Conservation (phyloP, 2,888 invertebrate species). For the Mythimna vitellina region DNA sequence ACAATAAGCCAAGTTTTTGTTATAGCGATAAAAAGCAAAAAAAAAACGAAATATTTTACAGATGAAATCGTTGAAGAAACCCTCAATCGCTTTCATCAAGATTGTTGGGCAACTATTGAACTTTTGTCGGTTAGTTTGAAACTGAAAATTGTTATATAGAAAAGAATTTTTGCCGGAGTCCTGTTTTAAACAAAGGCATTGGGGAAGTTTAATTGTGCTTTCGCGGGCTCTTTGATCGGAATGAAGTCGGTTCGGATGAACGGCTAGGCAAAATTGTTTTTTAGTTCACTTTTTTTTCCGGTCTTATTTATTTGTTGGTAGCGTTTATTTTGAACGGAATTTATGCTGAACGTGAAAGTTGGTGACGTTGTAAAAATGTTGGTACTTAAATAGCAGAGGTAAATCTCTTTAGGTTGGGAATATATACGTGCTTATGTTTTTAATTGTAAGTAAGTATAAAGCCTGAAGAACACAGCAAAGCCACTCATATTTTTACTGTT, state of each 20-base stretch:
- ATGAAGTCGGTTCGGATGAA: slow-evolving; percentile 48
- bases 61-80: slow-evolving; percentile 46
- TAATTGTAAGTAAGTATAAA: too few species aligned
- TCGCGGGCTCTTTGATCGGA: slow-evolving; percentile 55
- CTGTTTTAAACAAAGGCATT: slow-evolving; percentile 61
- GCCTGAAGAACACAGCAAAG: too few species aligned
- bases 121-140: slow-evolving; percentile 52
- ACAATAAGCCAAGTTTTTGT: slow-evolving; percentile 43
- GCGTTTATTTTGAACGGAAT: slow-evolving; percentile 18
- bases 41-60: slow-evolving; percentile 45
- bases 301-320: slow-evolving; percentile 15
- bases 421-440: too few species aligned
- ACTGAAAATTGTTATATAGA: slow-evolving; percentile 60
- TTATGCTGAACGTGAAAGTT: neutral
- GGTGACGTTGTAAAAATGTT: neutral
- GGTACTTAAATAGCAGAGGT: neutral
- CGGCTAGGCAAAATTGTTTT: slow-evolving; percentile 38
- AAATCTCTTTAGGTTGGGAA: too few species aligned
- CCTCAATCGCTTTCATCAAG: slow-evolving; percentile 67
- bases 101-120: slow-evolving; percentile 69
- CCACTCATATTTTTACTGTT: too few species aligned
- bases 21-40: slow-evolving; percentile 29
- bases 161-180: slow-evolving; percentile 53
- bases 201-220: slow-evolving; percentile 61
- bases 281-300: slow-evolving; percentile 20